These are phyloP conservation scores for Poecilia latipinna DNA, from an alignment of 2,113 vertebrate genomes.

Conservation along the genomic window DNA sequence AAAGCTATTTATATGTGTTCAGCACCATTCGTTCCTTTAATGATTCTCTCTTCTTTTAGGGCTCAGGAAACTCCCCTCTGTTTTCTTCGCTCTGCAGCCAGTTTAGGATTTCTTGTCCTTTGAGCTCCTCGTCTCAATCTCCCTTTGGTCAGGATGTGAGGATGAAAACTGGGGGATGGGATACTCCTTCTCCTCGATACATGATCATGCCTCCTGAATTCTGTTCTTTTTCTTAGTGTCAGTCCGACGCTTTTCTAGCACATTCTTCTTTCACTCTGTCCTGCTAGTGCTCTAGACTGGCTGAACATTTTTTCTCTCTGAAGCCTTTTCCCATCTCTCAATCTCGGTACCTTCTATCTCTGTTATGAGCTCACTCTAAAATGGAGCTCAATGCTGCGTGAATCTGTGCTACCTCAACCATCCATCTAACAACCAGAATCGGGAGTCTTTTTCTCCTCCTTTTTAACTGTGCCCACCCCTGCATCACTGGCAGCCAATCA, in stretches of 20 bases:
- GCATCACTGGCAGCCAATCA: conserved; percentile 70
- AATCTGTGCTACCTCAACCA: conserved; percentile 62
- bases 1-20: conserved; percentile 22
- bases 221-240: conserved; percentile 3
- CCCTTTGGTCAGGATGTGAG: conserved; percentile 54
- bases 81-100: conserved; percentile 26
- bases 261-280: conserved; percentile 11
- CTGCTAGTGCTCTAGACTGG: conserved; percentile 19
- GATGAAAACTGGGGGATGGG: conserved; percentile 28
- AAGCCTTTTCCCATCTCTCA: neutral
- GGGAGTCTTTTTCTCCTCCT: conserved; percentile 42
- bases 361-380: conserved; percentile 38
- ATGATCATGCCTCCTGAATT: conserved; percentile 31
- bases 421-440: conserved; percentile 66
- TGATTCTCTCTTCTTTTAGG: conserved; percentile 34
- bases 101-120: conserved; percentile 1
- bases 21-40: conserved; percentile 15
- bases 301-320: neutral
- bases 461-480: conserved; percentile 43
- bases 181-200: conserved; percentile 45
- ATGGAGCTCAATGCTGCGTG: conserved; percentile 60
- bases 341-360: conserved; percentile 15
- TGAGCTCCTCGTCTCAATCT: conserved; percentile 9
- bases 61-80: conserved; percentile 34
- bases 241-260: conserved; percentile 18